Evolutionary conservation across 92 coral and sea anemone genomes (phyloP), one percentile per base, ranked within the genome.

Genomic region (Porites cylindrica): DNA sequence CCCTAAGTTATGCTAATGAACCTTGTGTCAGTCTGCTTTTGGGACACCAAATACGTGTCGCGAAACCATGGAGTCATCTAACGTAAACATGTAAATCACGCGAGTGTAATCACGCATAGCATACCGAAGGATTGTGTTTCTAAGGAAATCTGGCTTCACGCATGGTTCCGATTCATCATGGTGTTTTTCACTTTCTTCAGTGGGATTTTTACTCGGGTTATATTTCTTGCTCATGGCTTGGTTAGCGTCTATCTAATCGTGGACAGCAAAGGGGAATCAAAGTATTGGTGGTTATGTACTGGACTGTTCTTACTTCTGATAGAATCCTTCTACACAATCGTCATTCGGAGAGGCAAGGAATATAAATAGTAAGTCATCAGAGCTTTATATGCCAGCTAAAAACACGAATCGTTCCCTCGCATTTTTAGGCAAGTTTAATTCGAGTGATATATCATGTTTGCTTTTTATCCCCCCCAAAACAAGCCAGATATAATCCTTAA

Each of bases 321-420:
- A 6, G 99, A 96, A 79, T 93, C 96, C 19, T 89, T 94, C 66
- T 96, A 89, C 84, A 96, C 99, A 18, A 93, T 96, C 65, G 86
- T 95, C 75, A 91, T 88, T 56, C 91, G 99, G 21, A 96, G 93
- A 78, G 96, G 99, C 67, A 85, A 89, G 65, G 99, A 96, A 43
- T 96, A 96, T 72, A 96, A 96, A 86, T 96, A 91, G 99, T 96
- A 88, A 96, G 99, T 96, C 24, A 43, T 38, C 43, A 73, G 51
- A 62, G 64, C 50, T 72, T 38, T 47, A 75, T 72, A 7, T 70
- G 77, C 43, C 43, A 14, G 21, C 47, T 50, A 21, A 9, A 69
- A 38, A 6, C 29, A 51, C 17, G 81, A 18, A 7, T 20, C 17
- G 51, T 62, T 83, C 62, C 18, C 76, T 54, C 11, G 4, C 60